Conservation (phyloP, 2,113 vertebrate genomes). For the Platichthys stellatus region DNA sequence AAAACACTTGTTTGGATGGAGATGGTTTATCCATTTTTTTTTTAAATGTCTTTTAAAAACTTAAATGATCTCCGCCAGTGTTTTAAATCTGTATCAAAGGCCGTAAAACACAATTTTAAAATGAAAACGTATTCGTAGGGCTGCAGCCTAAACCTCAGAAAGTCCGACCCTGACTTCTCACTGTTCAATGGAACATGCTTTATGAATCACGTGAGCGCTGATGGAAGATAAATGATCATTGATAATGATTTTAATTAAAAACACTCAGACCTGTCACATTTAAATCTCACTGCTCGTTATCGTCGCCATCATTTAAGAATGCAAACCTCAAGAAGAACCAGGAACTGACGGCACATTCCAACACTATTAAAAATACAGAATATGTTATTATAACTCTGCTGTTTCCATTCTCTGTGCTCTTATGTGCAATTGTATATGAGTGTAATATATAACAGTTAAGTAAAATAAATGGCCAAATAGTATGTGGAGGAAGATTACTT, state of each 20-base stretch:
- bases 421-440: slow-evolving; percentile 50
- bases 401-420: slow-evolving; percentile 37
- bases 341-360: slow-evolving; percentile 3
- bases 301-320: slow-evolving; percentile 16
- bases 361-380: not conserved
- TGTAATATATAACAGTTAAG: slow-evolving; percentile 37
- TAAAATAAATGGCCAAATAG: slow-evolving; percentile 24
- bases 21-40: too few species aligned
- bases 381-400: slow-evolving; percentile 21
- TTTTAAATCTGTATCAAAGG: too few species aligned
- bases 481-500: slow-evolving; percentile 2
- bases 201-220: not conserved
- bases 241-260: too few species aligned
- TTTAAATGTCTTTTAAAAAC: too few species aligned
- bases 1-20: too few species aligned
- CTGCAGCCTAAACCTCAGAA: too few species aligned
- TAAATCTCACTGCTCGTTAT: not conserved
- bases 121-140: too few species aligned
- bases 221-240: slow-evolving; percentile 5
- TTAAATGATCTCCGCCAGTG: too few species aligned
- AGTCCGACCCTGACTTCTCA: too few species aligned
- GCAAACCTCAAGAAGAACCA: not conserved
- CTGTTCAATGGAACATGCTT: too few species aligned
- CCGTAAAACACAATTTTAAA: too few species aligned
- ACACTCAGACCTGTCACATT: too few species aligned